These are phyloP conservation scores for Hetaerina titia DNA, from an alignment of 2,888 invertebrate species.

Conservation along the genomic window DNA sequence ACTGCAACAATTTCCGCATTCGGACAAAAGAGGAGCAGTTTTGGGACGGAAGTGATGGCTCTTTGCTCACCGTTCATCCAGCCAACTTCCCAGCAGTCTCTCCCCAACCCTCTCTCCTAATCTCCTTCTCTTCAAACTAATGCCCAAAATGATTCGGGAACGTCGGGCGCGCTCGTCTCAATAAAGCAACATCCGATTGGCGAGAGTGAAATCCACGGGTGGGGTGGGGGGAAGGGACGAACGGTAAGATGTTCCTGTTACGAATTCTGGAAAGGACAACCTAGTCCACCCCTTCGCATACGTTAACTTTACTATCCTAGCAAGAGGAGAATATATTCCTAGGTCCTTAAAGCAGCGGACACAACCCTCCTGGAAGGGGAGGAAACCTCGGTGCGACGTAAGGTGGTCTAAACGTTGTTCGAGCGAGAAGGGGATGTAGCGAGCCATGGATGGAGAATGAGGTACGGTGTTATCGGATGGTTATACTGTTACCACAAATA, in stretches of 20 bases:
- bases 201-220: too few relatives aligned
- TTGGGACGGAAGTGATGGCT: too few relatives aligned
- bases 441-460: background rate
- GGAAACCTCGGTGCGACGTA: background rate
- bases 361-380: too few relatives aligned
- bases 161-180: background rate
- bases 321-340: too few relatives aligned
- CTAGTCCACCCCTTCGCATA: background rate
- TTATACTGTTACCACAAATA: background rate
- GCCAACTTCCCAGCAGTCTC: background rate
- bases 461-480: background rate
- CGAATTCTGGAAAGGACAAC: background rate
- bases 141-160: background rate
- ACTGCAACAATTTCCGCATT: too few relatives aligned
- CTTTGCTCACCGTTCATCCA: too few relatives aligned
- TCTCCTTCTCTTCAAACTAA: background rate
- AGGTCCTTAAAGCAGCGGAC: too few relatives aligned
- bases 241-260: background rate
- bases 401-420: background rate
- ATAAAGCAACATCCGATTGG: background rate
- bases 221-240: background rate
- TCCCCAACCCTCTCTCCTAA: background rate
- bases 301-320: too few relatives aligned
- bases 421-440: background rate
- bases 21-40: too few relatives aligned